Evolutionary conservation across 2,113 vertebrate genomes (phyloP).

Genomic region (Pachyramphus minor): DNA sequence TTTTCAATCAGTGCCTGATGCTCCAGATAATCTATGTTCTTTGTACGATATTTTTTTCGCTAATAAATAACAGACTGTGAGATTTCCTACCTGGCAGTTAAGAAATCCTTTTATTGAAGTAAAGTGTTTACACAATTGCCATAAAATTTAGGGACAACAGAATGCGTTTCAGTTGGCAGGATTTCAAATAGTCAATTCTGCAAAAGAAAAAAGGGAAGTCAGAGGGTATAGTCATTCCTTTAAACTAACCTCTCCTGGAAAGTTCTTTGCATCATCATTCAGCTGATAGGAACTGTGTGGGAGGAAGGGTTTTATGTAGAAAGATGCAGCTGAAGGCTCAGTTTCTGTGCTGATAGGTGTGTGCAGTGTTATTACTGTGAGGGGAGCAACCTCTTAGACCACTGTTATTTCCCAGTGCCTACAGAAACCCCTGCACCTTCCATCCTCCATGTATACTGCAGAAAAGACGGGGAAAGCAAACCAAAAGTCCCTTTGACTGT

Average conservation of each 20-base stretch:
- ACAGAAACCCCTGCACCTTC: neutral
- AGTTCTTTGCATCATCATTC: neutral
- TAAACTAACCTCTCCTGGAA: neutral
- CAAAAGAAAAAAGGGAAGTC: neutral
- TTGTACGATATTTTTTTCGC: neutral
- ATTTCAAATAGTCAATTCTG: neutral
- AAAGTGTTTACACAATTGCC: neutral
- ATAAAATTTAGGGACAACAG: neutral
- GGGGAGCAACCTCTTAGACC: neutral
- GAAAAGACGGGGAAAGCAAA: slow-evolving; percentile 42
- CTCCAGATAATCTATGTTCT: neutral
- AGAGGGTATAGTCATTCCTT: neutral
- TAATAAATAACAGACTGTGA: neutral
- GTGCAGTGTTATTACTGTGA: neutral
- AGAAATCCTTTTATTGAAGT: neutral
- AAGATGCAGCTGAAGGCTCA: neutral
- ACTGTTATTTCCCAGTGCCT: neutral
- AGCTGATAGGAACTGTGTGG: neutral
- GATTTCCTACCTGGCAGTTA: neutral
- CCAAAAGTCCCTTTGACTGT: slow-evolving; percentile 50
- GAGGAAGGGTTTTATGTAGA: neutral
- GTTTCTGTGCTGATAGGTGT: neutral
- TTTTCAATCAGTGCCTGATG: neutral
- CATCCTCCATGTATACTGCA: neutral
- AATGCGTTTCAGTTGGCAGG: neutral